Conservation (phyloP, 1,140 invertebrate genomes). For the Harlomillsia oculata region DNA sequence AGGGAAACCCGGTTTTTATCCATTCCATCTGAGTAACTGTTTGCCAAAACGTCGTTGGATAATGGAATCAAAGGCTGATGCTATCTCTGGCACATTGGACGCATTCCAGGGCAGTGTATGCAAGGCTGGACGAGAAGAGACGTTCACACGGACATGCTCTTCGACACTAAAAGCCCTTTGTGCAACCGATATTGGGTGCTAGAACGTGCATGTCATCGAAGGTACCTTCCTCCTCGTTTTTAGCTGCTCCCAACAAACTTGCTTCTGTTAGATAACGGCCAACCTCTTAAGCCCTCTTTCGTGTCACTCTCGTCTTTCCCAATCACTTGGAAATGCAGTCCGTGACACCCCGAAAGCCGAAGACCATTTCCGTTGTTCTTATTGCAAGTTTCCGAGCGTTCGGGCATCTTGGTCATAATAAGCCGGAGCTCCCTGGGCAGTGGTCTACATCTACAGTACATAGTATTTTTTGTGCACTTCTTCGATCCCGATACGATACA, state of each 20-base stretch:
- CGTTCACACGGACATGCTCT: neutral
- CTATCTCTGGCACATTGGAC: constrained; percentile 14
- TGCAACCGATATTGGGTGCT: neutral
- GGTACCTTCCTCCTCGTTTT: neutral
- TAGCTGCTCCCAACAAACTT: neutral
- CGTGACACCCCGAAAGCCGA: constrained; percentile 13
- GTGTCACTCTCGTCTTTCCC: constrained; percentile 9
- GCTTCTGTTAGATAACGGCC: neutral
- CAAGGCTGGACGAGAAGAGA: no score
- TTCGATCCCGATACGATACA: no score
- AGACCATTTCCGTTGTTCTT: no score
- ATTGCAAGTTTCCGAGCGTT: no score
- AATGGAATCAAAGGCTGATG: constrained; percentile 20
- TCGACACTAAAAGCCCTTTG: neutral
- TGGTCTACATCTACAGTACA: no score
- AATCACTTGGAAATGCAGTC: constrained; percentile 13
- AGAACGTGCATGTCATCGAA: neutral
- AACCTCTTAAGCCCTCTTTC: no score
- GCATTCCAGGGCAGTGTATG: constrained; percentile 11
- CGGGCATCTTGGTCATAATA: no score
- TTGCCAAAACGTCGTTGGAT: constrained; percentile 17
- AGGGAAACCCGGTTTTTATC: constrained; percentile 14
- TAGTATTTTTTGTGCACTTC: no score
- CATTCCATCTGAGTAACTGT: constrained; percentile 18
- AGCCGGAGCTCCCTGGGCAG: no score